Conservation (phyloP, 2,113 vertebrate genomes). For the Chaetodon trifascialis region DNA sequence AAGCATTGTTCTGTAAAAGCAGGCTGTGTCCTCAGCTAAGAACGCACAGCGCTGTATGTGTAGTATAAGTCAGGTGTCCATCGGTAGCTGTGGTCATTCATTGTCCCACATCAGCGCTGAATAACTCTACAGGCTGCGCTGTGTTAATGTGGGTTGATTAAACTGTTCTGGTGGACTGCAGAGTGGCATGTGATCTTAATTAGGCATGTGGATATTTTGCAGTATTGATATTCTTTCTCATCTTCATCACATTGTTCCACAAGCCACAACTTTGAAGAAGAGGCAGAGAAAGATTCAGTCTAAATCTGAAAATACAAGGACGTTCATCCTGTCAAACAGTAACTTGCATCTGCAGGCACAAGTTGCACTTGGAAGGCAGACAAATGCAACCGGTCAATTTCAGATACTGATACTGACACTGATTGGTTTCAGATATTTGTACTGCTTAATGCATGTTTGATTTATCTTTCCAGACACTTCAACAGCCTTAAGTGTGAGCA, state of each 20-base stretch:
- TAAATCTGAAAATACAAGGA: not conserved
- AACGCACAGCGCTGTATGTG: no score
- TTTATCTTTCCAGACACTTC: constrained; percentile 36
- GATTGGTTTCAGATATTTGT: constrained; percentile 14
- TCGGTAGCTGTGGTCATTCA: no score
- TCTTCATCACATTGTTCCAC: constrained; percentile 9
- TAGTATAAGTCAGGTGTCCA: no score
- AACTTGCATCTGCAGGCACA: not conserved
- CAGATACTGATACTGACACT: constrained; percentile 21
- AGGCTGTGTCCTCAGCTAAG: no score
- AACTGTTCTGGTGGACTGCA: constrained; percentile 1
- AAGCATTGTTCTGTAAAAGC: not conserved
- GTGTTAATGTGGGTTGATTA: constrained; percentile 25
- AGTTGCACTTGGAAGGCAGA: constrained; percentile 1
- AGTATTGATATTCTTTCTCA: not conserved
- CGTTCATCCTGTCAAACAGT: not conserved
- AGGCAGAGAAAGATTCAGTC: constrained; percentile 1
- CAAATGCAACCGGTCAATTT: constrained; percentile 3
- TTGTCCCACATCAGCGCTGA: constrained; percentile 9
- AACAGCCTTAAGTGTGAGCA: constrained; percentile 23
- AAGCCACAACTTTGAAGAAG: constrained; percentile 7
- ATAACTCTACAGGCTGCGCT: constrained; percentile 9
- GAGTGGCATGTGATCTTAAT: constrained; percentile 30
- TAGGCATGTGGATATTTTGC: constrained; percentile 5
- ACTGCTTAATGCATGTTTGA: constrained; percentile 19